Evolutionary conservation across 2,888 invertebrate genomes (phyloP).

Genomic region (Habrosyne pyritoides): DNA sequence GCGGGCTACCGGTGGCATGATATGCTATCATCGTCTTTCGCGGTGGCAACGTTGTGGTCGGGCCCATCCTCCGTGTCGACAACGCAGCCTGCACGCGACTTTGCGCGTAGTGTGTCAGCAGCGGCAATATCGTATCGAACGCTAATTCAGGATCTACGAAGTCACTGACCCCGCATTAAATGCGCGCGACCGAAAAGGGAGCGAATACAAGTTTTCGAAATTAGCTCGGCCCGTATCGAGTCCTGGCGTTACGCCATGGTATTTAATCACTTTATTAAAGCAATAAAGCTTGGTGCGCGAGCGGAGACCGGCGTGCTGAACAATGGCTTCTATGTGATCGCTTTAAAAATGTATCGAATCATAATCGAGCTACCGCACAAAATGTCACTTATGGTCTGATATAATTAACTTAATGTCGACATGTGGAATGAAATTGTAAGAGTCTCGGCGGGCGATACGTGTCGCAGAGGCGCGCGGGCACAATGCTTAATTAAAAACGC

Average conservation of each 20-base stretch:
- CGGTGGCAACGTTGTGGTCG: not conserved
- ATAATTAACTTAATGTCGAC: constrained; percentile 63
- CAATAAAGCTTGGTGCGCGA: constrained; percentile 55
- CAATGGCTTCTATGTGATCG: constrained; percentile 67
- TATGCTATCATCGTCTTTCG: not conserved
- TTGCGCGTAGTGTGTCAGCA: constrained; percentile 3
- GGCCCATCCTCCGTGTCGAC: not conserved
- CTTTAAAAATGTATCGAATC: constrained; percentile 67
- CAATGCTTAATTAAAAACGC: constrained; percentile 69
- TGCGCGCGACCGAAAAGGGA: constrained; percentile 46
- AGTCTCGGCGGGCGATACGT: constrained; percentile 26
- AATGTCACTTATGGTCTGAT: constrained; percentile 58
- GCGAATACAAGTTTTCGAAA: constrained; percentile 61
- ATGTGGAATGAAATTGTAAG: constrained; percentile 50
- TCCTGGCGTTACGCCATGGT: constrained; percentile 62
- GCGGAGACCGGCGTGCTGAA: constrained; percentile 53
- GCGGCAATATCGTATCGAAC: constrained; percentile 20
- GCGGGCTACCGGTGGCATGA: not conserved
- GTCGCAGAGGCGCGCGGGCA: constrained; percentile 41
- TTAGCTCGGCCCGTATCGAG: constrained; percentile 58
- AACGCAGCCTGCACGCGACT: constrained; percentile 14
- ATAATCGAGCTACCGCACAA: constrained; percentile 53
- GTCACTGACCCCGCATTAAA: constrained; percentile 52
- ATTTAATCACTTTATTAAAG: constrained; percentile 76
- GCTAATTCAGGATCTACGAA: constrained; percentile 41